These are phyloP conservation scores for Agriopis leucophaearia DNA, from an alignment of 2,888 invertebrate genomes.

Conservation along the genomic window DNA sequence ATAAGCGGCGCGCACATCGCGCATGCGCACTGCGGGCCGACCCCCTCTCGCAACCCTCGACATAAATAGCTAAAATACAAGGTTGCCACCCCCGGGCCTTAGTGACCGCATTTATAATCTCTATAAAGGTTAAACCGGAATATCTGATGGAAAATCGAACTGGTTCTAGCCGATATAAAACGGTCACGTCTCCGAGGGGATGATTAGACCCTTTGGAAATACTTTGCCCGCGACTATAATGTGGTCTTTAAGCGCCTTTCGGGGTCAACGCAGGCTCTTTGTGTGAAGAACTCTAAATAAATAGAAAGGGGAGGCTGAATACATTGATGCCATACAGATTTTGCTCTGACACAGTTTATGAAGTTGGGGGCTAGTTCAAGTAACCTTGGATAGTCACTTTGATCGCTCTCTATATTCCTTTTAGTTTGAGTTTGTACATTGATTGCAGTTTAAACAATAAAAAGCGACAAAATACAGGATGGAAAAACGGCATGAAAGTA, in stretches of 20 bases:
- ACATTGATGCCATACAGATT: neutral
- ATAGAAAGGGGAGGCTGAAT: constrained; percentile 18
- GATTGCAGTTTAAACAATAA: neutral
- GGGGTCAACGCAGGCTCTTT: constrained; percentile 30
- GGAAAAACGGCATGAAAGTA: neutral
- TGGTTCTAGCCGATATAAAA: constrained; percentile 65
- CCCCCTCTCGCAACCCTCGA: constrained; percentile 77
- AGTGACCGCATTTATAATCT: constrained; percentile 83
- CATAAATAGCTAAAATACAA: constrained; percentile 86
- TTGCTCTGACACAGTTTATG: neutral
- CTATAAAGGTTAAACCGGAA: constrained; percentile 83
- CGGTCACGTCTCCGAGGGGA: constrained; percentile 54
- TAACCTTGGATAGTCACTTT: neutral
- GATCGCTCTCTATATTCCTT: neutral
- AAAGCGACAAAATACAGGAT: neutral
- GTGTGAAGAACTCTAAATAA: constrained; percentile 15
- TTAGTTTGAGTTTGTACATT: neutral
- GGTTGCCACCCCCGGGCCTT: constrained; percentile 83
- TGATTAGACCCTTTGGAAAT: constrained; percentile 50
- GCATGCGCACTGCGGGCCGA: constrained; percentile 76
- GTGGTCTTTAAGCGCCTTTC: constrained; percentile 26
- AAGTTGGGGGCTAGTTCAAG: neutral
- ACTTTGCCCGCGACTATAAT: constrained; percentile 35
- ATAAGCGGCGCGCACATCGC: constrained; percentile 74
- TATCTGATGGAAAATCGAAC: constrained; percentile 78